These are phyloP conservation scores for Arctopsyche grandis DNA, from an alignment of 1,140 invertebrate genomes.

Conservation along the genomic window DNA sequence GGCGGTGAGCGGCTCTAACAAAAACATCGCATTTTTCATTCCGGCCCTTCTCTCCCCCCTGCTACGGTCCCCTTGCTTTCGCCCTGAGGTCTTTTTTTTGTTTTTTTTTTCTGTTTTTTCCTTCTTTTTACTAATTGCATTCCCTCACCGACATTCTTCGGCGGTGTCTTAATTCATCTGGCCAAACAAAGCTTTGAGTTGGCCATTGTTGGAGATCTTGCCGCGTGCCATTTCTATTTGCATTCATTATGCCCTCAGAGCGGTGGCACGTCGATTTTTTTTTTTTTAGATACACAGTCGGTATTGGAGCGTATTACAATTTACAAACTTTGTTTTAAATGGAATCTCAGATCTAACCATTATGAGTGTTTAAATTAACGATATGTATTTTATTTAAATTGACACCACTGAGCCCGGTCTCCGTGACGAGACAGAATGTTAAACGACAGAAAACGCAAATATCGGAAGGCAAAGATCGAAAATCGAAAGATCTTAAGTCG, in stretches of 20 bases:
- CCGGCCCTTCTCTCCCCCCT: background rate
- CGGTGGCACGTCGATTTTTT: background rate
- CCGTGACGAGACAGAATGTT: too few relatives aligned
- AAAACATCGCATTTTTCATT: conserved; percentile 38
- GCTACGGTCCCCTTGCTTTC: background rate
- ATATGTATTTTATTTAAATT: too few relatives aligned
- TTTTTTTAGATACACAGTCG: too few relatives aligned
- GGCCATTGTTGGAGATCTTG: background rate
- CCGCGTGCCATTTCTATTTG: conserved; percentile 19
- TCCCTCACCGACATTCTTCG: conserved; percentile 32
- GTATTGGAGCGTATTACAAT: too few relatives aligned
- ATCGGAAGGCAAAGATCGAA: too few relatives aligned
- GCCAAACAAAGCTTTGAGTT: conserved; percentile 24
- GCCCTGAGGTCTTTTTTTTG: background rate
- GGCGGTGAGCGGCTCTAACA: conserved; percentile 8
- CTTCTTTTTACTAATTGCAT: conserved; percentile 31
- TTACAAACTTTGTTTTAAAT: too few relatives aligned
- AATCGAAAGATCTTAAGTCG: too few relatives aligned
- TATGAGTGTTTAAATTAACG: too few relatives aligned
- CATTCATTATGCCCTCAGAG: conserved; percentile 10
- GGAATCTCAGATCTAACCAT: too few relatives aligned
- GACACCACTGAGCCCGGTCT: too few relatives aligned
- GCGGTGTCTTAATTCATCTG: conserved; percentile 37
- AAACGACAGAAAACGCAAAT: too few relatives aligned
- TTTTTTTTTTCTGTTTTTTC: background rate